Evolutionary conservation across 2,797 vertebrate genomes (phyloP).

Genomic region (Alectoris magna): DNA sequence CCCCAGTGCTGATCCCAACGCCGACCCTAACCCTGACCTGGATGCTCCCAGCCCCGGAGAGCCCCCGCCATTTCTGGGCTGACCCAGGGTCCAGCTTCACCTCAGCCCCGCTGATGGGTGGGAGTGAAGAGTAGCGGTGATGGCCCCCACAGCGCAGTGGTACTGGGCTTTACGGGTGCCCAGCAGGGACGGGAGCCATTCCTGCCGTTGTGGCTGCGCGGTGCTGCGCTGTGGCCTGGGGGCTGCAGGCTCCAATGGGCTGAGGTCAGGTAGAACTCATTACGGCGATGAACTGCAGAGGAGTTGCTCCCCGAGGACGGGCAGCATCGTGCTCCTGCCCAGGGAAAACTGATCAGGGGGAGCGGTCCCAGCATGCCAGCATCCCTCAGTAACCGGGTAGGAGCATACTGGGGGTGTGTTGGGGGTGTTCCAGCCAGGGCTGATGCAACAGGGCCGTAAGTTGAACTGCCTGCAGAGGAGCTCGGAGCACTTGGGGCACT

Average conservation of each 20-base stretch:
- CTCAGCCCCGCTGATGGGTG: no score
- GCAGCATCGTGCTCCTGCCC: background rate
- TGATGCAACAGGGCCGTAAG: background rate
- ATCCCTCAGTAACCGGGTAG: background rate
- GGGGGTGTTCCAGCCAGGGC: background rate
- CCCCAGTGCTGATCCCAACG: no score
- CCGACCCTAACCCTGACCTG: no score
- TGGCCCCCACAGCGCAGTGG: rapidly evolving
- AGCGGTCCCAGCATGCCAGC: background rate
- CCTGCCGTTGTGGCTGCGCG: no score
- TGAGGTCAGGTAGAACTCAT: background rate
- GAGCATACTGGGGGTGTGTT: background rate
- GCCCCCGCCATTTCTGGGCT: background rate
- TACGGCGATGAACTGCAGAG: rapidly evolving
- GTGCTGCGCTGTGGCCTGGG: background rate
- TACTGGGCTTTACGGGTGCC: no score
- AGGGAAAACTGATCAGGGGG: rapidly evolving
- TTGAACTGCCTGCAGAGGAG: background rate
- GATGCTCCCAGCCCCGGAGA: background rate
- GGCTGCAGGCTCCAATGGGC: background rate
- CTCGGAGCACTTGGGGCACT: rapidly evolving
- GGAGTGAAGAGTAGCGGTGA: background rate
- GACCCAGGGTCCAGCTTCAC: background rate
- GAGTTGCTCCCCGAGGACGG: rapidly evolving
- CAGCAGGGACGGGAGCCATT: background rate